Conservation (phyloP, 1,140 invertebrate species). For the Portunus trituberculatus region DNA sequence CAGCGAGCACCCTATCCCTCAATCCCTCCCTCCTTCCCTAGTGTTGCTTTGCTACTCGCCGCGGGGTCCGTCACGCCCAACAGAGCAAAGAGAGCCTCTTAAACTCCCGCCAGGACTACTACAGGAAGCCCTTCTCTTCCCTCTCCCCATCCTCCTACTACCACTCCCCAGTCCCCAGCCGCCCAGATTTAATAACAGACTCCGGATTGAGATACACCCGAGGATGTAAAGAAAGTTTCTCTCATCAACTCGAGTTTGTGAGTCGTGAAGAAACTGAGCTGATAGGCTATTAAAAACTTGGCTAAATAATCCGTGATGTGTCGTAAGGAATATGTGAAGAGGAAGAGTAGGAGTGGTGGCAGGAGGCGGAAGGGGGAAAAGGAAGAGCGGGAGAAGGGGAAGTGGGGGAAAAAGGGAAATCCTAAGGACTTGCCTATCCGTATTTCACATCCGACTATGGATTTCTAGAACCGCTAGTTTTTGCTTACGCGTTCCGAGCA, state of each 20-base stretch:
- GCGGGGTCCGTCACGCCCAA: not conserved
- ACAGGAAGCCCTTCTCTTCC: not conserved
- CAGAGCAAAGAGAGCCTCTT: not conserved
- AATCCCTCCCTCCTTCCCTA: not conserved
- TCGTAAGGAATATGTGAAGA: slow-evolving; percentile 10
- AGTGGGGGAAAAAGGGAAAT: not conserved
- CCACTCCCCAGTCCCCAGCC: not conserved
- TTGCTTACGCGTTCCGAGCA: slow-evolving; percentile 18
- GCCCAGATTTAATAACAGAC: slow-evolving; percentile 22
- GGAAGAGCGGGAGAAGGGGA: not conserved
- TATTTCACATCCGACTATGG: slow-evolving; percentile 1
- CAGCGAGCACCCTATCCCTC: not conserved
- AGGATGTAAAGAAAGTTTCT: slow-evolving; percentile 14
- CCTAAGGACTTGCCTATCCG: slow-evolving; percentile 7
- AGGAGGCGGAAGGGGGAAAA: not conserved
- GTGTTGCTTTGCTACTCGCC: not conserved
- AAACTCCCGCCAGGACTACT: not conserved
- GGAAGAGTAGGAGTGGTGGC: not conserved
- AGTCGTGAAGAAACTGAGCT: not conserved
- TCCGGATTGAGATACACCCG: slow-evolving; percentile 9
- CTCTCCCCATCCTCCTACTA: not conserved
- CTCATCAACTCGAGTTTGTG: slow-evolving; percentile 10
- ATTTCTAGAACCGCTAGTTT: not conserved
- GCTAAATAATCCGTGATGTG: slow-evolving; percentile 14
- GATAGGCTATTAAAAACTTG: slow-evolving; percentile 23